phyloP scores from a whole-genome alignment of 2,113 vertebrate genomes.

The Sinocyclocheilus maitianheensis region DNA sequence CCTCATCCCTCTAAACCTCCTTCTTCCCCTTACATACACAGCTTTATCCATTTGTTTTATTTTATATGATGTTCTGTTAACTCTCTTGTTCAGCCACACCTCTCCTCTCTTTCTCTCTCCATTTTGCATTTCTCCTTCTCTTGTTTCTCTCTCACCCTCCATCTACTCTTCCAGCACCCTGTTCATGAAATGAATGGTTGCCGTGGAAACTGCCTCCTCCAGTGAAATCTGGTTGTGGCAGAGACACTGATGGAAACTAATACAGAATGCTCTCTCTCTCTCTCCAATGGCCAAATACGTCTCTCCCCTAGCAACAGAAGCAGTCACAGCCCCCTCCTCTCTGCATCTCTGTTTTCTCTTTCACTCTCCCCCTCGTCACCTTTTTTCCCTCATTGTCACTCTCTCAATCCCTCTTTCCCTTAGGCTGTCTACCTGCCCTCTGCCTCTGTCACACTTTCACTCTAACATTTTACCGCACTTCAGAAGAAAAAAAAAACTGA shows the following conservation, averaged over 20 bases:
- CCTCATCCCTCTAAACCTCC: slow-evolving; percentile 2
- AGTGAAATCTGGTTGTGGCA: slow-evolving; percentile 63
- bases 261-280: slow-evolving; percentile 63
- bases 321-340: slow-evolving; percentile 43
- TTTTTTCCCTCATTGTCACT: slow-evolving; percentile 54
- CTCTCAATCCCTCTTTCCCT: neutral
- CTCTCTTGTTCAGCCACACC: neutral
- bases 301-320: slow-evolving; percentile 74
- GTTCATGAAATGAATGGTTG: slow-evolving; percentile 73
- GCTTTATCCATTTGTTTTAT: neutral
- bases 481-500: neutral
- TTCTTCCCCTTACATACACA: neutral
- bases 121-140: slow-evolving; percentile 46
- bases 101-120: slow-evolving; percentile 28
- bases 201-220: slow-evolving; percentile 76
- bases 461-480: neutral
- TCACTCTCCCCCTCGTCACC: slow-evolving; percentile 38
- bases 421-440: slow-evolving; percentile 39
- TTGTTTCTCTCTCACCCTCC: slow-evolving; percentile 37
- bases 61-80: neutral
- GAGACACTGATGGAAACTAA: slow-evolving; percentile 75
- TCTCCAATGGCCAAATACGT: slow-evolving; percentile 46
- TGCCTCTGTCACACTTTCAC: neutral
- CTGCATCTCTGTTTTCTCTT: slow-evolving; percentile 41
- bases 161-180: slow-evolving; percentile 52